These are phyloP conservation scores for Neosalanx taihuensis DNA, from an alignment of 2,797 vertebrate genomes.

Conservation along the genomic window DNA sequence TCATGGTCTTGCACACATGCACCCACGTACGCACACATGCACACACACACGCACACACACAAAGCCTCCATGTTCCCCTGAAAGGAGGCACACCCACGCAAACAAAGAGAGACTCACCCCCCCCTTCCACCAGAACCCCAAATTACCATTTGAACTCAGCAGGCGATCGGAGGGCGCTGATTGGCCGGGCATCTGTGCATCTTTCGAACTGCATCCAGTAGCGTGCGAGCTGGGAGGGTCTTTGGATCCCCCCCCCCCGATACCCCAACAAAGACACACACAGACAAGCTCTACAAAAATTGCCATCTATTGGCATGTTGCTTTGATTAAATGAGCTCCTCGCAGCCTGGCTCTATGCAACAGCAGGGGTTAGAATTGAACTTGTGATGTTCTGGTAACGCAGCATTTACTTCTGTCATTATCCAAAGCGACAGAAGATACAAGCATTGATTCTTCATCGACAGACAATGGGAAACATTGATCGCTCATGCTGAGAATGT, in stretches of 20 bases:
- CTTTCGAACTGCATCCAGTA: constrained; percentile 50
- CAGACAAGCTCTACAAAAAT: neutral
- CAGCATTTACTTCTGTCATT: no score
- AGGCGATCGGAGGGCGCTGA: constrained; percentile 21
- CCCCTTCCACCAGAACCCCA: constrained; percentile 26
- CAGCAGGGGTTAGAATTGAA: no score
- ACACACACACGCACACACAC: constrained; percentile 7
- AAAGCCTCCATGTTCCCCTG: no score
- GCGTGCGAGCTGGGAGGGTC: constrained; percentile 20
- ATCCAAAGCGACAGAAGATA: neutral
- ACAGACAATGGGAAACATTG: neutral
- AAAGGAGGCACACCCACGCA: neutral
- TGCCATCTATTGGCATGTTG: neutral
- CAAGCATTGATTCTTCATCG: constrained; percentile 33
- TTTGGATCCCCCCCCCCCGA: constrained; percentile 9
- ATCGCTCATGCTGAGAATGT: neutral
- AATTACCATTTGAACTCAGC: constrained; percentile 45
- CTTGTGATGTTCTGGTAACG: no score
- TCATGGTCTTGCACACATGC: neutral
- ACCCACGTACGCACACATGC: constrained; percentile 13
- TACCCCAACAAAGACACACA: constrained; percentile 14
- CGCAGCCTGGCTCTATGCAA: no score
- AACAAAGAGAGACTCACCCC: neutral
- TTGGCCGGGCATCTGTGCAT: constrained; percentile 25
- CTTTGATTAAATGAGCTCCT: no score